Conservation (phyloP, 92 coral and sea anemone genomes). For the Epizoanthus rinbou region DNA sequence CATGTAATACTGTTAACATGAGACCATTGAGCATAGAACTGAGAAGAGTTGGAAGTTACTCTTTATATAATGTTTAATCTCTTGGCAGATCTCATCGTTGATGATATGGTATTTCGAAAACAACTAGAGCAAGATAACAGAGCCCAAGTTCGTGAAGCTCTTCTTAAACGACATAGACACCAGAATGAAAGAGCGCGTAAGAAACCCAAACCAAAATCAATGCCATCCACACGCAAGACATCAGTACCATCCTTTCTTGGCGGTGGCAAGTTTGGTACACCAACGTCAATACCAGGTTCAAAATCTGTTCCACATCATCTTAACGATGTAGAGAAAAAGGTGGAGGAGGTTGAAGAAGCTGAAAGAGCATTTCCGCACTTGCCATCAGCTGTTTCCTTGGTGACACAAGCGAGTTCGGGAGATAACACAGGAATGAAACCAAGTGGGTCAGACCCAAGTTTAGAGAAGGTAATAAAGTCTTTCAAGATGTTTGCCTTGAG, state of each 20-base stretch:
- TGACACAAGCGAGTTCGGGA: slow-evolving; percentile 55
- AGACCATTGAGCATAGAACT: too few species aligned
- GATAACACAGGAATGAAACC: slow-evolving; percentile 1
- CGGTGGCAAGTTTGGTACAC: neutral
- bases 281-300: slow-evolving; percentile 48
- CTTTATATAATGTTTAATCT: neutral
- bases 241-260: slow-evolving; percentile 51
- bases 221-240: slow-evolving; percentile 53
- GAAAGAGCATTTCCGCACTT: slow-evolving; percentile 66
- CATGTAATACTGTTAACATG: too few species aligned
- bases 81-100: slow-evolving; percentile 80
- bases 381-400: slow-evolving; percentile 96
- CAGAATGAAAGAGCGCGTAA: slow-evolving; percentile 70
- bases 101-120: slow-evolving; percentile 83
- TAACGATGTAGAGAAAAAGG: slow-evolving; percentile 52
- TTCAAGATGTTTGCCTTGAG: neutral
- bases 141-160: slow-evolving; percentile 72
- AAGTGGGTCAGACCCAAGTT: slow-evolving; percentile 40
- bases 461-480: slow-evolving; percentile 57
- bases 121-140: slow-evolving; percentile 86
- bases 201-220: slow-evolving; percentile 54
- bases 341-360: slow-evolving; percentile 42
- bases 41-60: neutral
- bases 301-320: slow-evolving; percentile 67
- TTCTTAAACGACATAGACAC: slow-evolving; percentile 80